A percentile compares a stretch with the other conserved stretches of the same genome.
Evolutionary conservation across 2,888 invertebrate species (phyloP).

Genomic region (Cantharis flavilabris): DNA sequence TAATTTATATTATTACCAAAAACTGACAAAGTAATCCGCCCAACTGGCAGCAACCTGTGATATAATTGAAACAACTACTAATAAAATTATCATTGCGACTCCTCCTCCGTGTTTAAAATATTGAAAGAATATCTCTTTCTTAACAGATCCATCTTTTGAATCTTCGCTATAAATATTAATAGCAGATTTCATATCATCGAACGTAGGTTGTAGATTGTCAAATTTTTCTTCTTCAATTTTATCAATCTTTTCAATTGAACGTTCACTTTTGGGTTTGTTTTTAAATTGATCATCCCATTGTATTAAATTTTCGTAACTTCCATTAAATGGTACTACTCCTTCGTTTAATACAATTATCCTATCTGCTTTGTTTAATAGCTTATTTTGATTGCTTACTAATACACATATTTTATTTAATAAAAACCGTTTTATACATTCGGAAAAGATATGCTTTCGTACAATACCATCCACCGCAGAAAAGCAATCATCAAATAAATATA

Average conservation of each 20-base stretch:
- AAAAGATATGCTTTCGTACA: conserved; percentile 73
- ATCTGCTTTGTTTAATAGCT: conserved; percentile 58
- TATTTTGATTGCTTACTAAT: conserved; percentile 68
- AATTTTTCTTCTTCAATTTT: background rate
- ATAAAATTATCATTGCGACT: conserved; percentile 30
- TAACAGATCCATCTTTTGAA: conserved; percentile 40
- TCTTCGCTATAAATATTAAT: conserved; percentile 45
- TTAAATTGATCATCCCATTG: conserved; percentile 50
- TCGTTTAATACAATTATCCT: conserved; percentile 62
- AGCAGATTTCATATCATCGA: conserved; percentile 31
- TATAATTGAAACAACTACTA: conserved; percentile 36
- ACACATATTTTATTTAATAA: conserved; percentile 62
- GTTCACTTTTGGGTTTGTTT: background rate
- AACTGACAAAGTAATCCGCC: conserved; percentile 39
- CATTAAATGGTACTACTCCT: conserved; percentile 62
- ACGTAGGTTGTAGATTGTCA: conserved; percentile 10
- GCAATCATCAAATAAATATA: background rate
- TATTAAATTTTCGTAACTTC: conserved; percentile 44
- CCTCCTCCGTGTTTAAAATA: conserved; percentile 44
- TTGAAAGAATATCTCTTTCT: conserved; percentile 38
- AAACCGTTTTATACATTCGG: conserved; percentile 58
- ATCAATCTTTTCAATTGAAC: background rate
- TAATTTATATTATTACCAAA: conserved; percentile 37
- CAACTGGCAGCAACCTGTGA: conserved; percentile 37
- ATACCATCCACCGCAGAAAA: conserved; percentile 57